Conservation (phyloP, 35 echinoderm and acorn worm genomes). For the Apostichopus japonicus region DNA sequence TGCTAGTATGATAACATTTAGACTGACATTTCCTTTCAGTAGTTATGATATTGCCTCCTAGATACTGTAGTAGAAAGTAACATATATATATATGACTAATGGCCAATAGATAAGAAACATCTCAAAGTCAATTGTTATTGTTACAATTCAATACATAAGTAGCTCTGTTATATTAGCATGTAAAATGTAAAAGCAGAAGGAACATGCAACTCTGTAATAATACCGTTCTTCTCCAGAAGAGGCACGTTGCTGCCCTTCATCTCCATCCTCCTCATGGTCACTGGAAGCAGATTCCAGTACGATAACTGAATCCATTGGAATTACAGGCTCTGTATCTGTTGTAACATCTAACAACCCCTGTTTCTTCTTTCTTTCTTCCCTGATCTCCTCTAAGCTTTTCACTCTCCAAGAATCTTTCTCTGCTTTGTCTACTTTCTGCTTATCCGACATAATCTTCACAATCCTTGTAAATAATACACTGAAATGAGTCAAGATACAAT, state of each 20-base stretch:
- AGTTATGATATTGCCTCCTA: no score
- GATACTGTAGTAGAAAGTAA: no score
- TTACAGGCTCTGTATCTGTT: no score
- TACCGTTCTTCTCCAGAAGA: constrained; percentile 81
- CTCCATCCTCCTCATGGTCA: constrained; percentile 38
- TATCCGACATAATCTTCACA: constrained; percentile 39
- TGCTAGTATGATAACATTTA: no score
- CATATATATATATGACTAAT: no score
- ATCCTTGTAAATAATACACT: not conserved
- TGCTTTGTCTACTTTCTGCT: constrained; percentile 66
- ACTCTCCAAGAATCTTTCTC: constrained; percentile 62
- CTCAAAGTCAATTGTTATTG: no score
- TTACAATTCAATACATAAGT: no score
- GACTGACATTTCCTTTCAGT: no score
- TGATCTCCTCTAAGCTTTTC: constrained; percentile 49
- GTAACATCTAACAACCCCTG: not conserved
- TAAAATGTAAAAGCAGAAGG: no score
- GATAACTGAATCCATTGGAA: not conserved
- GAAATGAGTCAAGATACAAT: not conserved
- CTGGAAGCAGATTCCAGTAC: constrained; percentile 20
- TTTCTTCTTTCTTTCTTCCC: constrained; percentile 50
- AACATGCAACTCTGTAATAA: no score
- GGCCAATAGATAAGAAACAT: no score
- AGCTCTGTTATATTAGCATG: no score
- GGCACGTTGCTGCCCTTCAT: not conserved